Percentiles rank a stretch among this genome's conserved stretches.
These are phyloP conservation scores for Nymphalis c-album DNA, from an alignment of 2,888 invertebrate species.

Conservation along the genomic window DNA sequence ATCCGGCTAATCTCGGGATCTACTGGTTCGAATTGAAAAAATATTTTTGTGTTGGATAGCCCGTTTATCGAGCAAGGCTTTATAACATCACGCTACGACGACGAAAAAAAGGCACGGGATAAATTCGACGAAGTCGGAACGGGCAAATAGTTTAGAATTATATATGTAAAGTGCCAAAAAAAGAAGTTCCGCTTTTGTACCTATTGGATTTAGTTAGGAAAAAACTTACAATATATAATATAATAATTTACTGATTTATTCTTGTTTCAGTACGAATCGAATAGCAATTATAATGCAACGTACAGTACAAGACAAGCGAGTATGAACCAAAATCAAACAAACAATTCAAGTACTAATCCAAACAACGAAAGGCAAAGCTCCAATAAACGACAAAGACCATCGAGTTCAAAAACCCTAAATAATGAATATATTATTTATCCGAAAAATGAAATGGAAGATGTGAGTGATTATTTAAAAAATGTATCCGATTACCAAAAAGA, in stretches of 20 bases:
- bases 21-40: no score
- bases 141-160: no score
- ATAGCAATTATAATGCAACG: slow-evolving; percentile 38
- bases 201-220: neutral
- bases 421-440: slow-evolving; percentile 7
- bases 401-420: slow-evolving; percentile 32
- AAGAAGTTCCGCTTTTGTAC: no score
- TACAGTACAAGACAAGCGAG: slow-evolving; percentile 42
- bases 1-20: no score
- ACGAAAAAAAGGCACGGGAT: no score
- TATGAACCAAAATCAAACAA: slow-evolving; percentile 43
- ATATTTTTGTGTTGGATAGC: no score
- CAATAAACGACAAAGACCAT: slow-evolving; percentile 17
- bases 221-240: neutral
- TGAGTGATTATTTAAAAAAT: slow-evolving; percentile 43
- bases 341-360: slow-evolving; percentile 22
- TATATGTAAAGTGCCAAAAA: no score
- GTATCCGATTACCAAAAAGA: slow-evolving; percentile 46
- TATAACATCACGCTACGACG: no score
- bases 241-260: neutral
- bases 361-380: slow-evolving; percentile 38
- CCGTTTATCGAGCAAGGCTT: no score
- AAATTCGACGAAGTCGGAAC: no score
- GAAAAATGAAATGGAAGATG: slow-evolving; percentile 45
- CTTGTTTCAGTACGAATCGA: slow-evolving; percentile 42